Evolutionary conservation across 2,888 invertebrate genomes (phyloP).

Genomic region (Frankliniella intonsa): DNA sequence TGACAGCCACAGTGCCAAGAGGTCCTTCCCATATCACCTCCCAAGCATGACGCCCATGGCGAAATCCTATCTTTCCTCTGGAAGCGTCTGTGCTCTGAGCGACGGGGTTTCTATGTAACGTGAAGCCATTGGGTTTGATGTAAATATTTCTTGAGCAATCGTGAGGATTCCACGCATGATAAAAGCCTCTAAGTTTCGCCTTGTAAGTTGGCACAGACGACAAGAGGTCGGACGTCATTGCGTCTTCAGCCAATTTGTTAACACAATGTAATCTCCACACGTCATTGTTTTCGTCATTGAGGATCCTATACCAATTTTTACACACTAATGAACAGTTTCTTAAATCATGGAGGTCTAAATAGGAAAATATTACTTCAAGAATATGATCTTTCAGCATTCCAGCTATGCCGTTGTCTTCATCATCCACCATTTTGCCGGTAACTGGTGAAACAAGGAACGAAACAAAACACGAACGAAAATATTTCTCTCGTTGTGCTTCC

Average conservation of each 20-base stretch:
- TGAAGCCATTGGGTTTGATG: slow-evolving; percentile 94
- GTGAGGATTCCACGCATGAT: slow-evolving; percentile 94
- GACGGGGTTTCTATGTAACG: slow-evolving; percentile 95
- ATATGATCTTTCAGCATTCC: slow-evolving; percentile 71
- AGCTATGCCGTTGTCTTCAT: slow-evolving; percentile 48
- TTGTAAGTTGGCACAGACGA: slow-evolving; percentile 85
- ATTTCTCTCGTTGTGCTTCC: slow-evolving; percentile 30
- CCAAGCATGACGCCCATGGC: slow-evolving; percentile 92
- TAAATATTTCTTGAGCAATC: slow-evolving; percentile 97
- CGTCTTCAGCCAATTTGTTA: slow-evolving; percentile 78
- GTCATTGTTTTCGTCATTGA: slow-evolving; percentile 90
- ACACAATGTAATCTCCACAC: slow-evolving; percentile 91
- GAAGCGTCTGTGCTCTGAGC: slow-evolving; percentile 97
- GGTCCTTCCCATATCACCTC: slow-evolving; percentile 99
- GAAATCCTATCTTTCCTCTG: slow-evolving; percentile 84
- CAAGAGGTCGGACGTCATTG: slow-evolving; percentile 84
- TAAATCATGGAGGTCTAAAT: slow-evolving; percentile 79
- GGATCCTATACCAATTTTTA: slow-evolving; percentile 84
- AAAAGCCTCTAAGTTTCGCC: slow-evolving; percentile 87
- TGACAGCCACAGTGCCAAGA: slow-evolving; percentile 94
- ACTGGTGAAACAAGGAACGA: slow-evolving; percentile 34
- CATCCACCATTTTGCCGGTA: slow-evolving; percentile 55
- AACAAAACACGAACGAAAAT: slow-evolving; percentile 32
- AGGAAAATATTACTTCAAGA: slow-evolving; percentile 87
- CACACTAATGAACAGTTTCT: slow-evolving; percentile 87